phyloP scores from a whole-genome alignment of 2,888 invertebrate species.

The Noctua janthe region DNA sequence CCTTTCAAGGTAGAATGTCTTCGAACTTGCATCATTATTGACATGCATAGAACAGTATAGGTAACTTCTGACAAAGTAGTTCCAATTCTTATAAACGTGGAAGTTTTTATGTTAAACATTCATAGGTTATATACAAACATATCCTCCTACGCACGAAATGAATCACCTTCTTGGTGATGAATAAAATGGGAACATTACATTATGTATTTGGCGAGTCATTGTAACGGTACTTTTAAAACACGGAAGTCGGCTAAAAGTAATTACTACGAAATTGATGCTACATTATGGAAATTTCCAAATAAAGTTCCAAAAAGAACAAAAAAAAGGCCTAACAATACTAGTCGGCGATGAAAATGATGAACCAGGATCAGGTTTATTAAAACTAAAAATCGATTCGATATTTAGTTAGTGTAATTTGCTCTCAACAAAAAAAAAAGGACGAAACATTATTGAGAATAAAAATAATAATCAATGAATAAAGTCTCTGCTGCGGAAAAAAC shows the following conservation, averaged over 20 bases:
- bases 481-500: background rate
- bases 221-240: slow-evolving; percentile 64
- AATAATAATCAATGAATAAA: background rate
- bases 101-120: slow-evolving; percentile 50
- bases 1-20: slow-evolving; percentile 2
- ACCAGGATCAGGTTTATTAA: background rate
- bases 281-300: slow-evolving; percentile 48
- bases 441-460: background rate
- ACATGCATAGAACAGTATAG: slow-evolving; percentile 1
- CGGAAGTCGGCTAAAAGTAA: slow-evolving; percentile 60
- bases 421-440: background rate
- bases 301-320: slow-evolving; percentile 6
- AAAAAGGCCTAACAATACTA: background rate
- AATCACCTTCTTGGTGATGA: slow-evolving; percentile 70
- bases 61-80: background rate
- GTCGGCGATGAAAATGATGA: background rate
- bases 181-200: slow-evolving; percentile 62
- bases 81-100: slow-evolving; percentile 40
- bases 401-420: background rate
- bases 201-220: slow-evolving; percentile 69
- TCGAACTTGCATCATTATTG: background rate
- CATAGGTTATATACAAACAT: slow-evolving; percentile 46
- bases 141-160: slow-evolving; percentile 71
- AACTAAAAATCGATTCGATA: background rate
- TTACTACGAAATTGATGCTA: slow-evolving; percentile 54